These are phyloP conservation scores for Leptinotarsa juncta DNA, from an alignment of 2,888 invertebrate species.

Conservation along the genomic window DNA sequence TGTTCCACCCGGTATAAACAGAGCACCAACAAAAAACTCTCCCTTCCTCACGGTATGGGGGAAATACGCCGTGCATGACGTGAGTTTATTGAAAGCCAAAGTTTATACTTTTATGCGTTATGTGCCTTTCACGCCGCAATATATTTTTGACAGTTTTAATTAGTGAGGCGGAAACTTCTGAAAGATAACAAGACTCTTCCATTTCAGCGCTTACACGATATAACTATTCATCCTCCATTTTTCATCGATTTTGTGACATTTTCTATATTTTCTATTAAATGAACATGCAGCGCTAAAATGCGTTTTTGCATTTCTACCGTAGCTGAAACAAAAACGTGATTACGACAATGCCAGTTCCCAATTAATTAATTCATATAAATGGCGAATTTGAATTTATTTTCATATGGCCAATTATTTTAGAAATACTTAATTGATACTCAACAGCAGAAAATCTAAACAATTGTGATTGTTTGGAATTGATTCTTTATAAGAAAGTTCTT, in stretches of 20 bases:
- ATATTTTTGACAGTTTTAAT: constrained; percentile 17
- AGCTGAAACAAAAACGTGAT: background rate
- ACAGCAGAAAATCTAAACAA: too few species aligned
- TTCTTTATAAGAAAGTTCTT: too few species aligned
- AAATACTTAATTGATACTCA: background rate
- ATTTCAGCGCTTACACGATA: constrained; percentile 1
- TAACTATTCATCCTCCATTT: constrained; percentile 1
- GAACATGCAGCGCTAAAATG: background rate
- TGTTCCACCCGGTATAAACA: too few species aligned
- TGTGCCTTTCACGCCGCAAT: background rate
- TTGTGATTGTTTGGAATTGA: too few species aligned
- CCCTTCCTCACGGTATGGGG: too few species aligned
- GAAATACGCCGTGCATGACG: background rate
- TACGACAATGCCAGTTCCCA: too few species aligned
- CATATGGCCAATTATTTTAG: background rate
- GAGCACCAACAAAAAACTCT: too few species aligned
- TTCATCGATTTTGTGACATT: constrained; percentile 13
- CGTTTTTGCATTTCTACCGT: background rate
- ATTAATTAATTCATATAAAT: too few species aligned
- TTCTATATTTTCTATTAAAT: constrained; percentile 3
- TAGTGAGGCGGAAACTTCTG: constrained; percentile 10
- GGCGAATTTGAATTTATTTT: background rate
- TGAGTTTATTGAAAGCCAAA: background rate
- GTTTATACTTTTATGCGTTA: background rate
- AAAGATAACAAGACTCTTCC: constrained; percentile 14